Base-by-base conservation (phyloP, 2,797 vertebrate genomes). In the Sebastes steindachneri region DNA sequence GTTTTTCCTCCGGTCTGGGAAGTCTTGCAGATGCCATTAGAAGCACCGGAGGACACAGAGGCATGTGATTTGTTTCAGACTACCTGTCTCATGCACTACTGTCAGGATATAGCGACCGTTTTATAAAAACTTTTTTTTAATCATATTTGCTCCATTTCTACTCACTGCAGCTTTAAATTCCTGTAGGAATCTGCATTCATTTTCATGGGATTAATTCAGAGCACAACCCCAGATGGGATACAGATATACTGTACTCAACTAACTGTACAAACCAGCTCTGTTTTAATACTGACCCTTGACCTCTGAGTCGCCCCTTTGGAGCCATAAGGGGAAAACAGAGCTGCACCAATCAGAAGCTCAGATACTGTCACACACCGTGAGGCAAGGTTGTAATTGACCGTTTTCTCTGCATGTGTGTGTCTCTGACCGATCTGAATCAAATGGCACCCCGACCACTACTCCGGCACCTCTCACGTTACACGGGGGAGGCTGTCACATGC, bases 401-500 rank as follows among this genome's bases (percentile, higher is more conserved):
- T 63, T 64, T 68, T 78, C 70, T 83, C 25, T 63, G 28, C 57
- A 17, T 17, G 60, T 55, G 60, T 65, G 76, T 48, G 71, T 76
- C 29, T 73, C 35, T 10, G 54, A 77, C 55, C 81, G 9, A 31
- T 79, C 78, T 77, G 82, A 88, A 81, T 88, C 75, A 54, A 79
- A 51, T 53, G 80, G 65, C 77, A 63, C 73, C 54, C 59, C 71
- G 3, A 73, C 78, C 75, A 45, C 70, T 31, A 45, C 84, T 66
- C 62, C 9, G 26, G 33, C 66, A 51, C 83, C 81, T 87, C 89
- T 93, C 93, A 90, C 77, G 41, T 92, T 93, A 87, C 91, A 89
- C 64, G 59, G 77, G 75, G 10, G 74, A 77, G 87, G 79, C 73
- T 62, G 92, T 92, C 91, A 93, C 93, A 94, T 92, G 92, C 88